Conservation (phyloP, 2,797 vertebrate genomes). For the Myripristis murdjan region DNA sequence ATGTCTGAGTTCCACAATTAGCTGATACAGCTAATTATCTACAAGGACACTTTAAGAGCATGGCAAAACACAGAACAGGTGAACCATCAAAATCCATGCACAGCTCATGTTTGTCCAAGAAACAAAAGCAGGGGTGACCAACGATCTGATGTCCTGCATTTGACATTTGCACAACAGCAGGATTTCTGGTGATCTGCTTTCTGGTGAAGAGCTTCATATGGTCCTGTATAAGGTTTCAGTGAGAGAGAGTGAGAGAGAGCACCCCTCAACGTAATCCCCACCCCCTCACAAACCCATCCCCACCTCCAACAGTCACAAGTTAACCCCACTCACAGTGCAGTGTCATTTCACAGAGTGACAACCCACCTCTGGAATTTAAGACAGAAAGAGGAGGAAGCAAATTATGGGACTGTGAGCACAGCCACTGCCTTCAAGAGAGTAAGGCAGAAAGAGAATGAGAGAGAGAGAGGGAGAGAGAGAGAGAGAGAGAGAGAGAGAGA, state of each 20-base stretch:
- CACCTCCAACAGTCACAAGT: constrained; percentile 76
- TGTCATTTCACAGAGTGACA: constrained; percentile 80
- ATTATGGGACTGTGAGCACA: constrained; percentile 64
- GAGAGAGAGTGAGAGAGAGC: constrained; percentile 58
- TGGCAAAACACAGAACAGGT: background rate
- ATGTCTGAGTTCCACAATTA: constrained; percentile 64
- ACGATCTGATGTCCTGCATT: background rate
- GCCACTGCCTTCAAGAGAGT: constrained; percentile 39
- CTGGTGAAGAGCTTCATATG: constrained; percentile 54
- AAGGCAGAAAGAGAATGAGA: constrained; percentile 17
- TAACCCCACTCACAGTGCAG: constrained; percentile 67
- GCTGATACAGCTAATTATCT: constrained; percentile 63
- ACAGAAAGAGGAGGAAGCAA: constrained; percentile 65
- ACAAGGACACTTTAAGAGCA: constrained; percentile 13
- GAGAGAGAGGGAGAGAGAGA: constrained; percentile 32
- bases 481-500: constrained; percentile 42
- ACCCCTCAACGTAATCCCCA: constrained; percentile 74
- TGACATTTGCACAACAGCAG: background rate
- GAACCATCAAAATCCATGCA: constrained; percentile 1
- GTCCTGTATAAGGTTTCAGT: constrained; percentile 71
- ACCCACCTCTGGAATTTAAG: constrained; percentile 82
- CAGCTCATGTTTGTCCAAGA: background rate
- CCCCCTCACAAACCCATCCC: constrained; percentile 72
- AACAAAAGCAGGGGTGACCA: constrained; percentile 4
- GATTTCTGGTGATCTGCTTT: constrained; percentile 42